Evolutionary conservation across 2,797 vertebrate species (phyloP).

Genomic region (Pantherophis vulpinus): DNA sequence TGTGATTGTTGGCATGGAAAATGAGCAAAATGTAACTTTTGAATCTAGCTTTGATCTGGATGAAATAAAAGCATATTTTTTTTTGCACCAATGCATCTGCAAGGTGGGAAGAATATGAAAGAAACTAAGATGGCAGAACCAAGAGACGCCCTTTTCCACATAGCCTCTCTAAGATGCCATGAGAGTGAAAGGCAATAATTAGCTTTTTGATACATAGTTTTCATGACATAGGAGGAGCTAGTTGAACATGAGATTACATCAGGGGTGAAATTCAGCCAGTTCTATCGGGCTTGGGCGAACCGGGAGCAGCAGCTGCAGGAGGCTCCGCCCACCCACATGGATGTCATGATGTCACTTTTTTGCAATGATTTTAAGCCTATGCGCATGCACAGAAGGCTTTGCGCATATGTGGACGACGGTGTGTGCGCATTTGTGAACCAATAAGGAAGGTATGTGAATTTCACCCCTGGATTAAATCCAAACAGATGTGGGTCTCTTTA

Average conservation of each 20-base stretch:
- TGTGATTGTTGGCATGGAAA: background rate
- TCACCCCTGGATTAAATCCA: background rate
- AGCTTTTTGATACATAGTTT: background rate
- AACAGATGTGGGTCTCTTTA: background rate
- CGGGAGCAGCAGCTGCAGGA: too few species aligned
- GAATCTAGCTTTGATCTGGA: background rate
- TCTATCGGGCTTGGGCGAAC: too few species aligned
- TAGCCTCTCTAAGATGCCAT: background rate
- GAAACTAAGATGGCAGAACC: background rate
- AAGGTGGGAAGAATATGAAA: background rate
- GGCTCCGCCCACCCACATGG: too few species aligned
- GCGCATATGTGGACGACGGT: too few species aligned
- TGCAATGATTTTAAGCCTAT: too few species aligned
- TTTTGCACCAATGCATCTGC: background rate
- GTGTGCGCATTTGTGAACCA: too few species aligned
- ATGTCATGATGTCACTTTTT: too few species aligned
- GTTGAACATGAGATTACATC: background rate
- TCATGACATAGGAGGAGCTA: background rate
- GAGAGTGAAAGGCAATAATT: background rate
- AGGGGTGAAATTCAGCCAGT: too few species aligned
- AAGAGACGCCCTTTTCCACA: background rate
- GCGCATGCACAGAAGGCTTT: too few species aligned
- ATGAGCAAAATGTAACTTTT: background rate
- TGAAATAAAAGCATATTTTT: background rate
- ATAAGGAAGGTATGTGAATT: too few species aligned